Evolutionary conservation across 2,113 vertebrate genomes (phyloP).

Genomic region (Triplophysa dalaica): DNA sequence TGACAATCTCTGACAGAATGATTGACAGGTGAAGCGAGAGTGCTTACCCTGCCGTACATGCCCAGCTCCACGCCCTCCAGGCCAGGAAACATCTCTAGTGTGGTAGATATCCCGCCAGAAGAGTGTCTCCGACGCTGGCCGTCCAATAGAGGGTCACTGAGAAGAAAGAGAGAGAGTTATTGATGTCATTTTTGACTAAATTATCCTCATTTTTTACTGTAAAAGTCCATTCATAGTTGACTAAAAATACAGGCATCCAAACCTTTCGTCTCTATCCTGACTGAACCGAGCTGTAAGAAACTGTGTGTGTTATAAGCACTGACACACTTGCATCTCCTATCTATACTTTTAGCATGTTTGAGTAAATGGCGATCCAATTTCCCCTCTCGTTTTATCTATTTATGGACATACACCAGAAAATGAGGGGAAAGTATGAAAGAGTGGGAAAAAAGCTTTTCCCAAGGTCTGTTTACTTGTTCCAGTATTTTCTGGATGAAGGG

Average conservation of each 20-base stretch:
- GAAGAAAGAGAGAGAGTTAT: neutral
- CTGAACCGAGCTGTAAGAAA: neutral
- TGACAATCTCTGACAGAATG: neutral
- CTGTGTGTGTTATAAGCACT: neutral
- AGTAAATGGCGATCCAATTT: constrained; percentile 54
- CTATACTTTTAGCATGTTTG: constrained; percentile 15
- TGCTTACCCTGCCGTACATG: constrained; percentile 86
- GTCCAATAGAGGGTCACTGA: constrained; percentile 85
- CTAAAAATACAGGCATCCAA: neutral
- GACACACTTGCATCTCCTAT: constrained; percentile 7
- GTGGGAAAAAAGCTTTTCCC: neutral
- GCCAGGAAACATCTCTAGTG: constrained; percentile 89
- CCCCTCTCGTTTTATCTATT: constrained; percentile 8
- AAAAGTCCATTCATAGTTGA: too few relatives aligned
- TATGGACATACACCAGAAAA: constrained; percentile 43
- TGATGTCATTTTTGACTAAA: too few relatives aligned
- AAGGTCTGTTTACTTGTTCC: neutral
- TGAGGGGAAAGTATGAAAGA: neutral
- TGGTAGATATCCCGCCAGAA: constrained; percentile 84
- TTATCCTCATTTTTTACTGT: too few relatives aligned
- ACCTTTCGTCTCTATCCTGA: neutral
- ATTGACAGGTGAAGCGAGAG: constrained; percentile 15
- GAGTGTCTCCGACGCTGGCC: constrained; percentile 90
- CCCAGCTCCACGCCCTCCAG: constrained; percentile 92
- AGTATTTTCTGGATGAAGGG: constrained; percentile 55